Evolutionary conservation across 2,113 vertebrate species (phyloP).

Genomic region (Mus pahari): DNA sequence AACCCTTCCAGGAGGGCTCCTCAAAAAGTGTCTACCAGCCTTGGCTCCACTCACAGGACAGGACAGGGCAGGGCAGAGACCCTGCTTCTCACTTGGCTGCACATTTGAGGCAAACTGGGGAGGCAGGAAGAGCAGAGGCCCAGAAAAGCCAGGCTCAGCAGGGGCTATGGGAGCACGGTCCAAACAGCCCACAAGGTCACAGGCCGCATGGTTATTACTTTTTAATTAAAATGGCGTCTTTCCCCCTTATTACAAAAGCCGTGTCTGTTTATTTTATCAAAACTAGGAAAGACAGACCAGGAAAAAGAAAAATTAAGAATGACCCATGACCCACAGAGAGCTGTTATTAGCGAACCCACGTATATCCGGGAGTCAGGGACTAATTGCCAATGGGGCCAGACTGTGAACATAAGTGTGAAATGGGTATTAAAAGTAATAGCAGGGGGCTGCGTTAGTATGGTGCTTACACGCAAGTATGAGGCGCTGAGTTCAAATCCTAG

Average conservation of each 20-base stretch:
- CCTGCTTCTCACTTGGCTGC: constrained; percentile 26
- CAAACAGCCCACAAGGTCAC: constrained; percentile 65
- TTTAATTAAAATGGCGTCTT: constrained; percentile 83
- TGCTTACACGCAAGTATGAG: neutral
- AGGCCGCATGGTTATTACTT: constrained; percentile 77
- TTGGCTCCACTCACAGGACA: neutral
- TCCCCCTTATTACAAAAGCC: constrained; percentile 79
- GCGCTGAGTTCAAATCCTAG: neutral
- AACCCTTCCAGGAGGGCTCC: constrained; percentile 52
- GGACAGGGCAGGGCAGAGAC: neutral
- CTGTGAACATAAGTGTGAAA: neutral
- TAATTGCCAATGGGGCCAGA: neutral
- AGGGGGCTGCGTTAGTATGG: too few species aligned
- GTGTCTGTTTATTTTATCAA: constrained; percentile 76
- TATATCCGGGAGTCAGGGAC: neutral
- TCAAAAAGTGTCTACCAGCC: neutral
- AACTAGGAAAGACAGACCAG: constrained; percentile 72
- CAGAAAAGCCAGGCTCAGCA: constrained; percentile 36
- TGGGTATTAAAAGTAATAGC: neutral
- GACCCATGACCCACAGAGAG: constrained; percentile 58
- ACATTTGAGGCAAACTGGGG: neutral
- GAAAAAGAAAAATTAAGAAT: constrained; percentile 65
- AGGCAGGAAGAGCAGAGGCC: neutral
- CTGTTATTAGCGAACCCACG: neutral
- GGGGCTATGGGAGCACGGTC: constrained; percentile 30